Conservation (phyloP, 2,888 invertebrate genomes). For the Drepanosiphum platanoidis region DNA sequence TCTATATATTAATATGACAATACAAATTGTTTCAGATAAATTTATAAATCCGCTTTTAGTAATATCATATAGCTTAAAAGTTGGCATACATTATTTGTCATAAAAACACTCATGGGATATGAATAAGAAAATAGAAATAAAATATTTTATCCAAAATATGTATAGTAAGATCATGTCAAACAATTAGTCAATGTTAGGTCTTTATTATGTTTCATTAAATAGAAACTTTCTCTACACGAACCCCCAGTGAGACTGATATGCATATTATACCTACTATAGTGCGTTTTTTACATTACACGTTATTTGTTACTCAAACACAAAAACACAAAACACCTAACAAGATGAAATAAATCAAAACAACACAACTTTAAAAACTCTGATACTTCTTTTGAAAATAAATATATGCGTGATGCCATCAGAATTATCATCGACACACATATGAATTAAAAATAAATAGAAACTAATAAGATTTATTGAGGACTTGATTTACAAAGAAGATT, state of each 20-base stretch:
- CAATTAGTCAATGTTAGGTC: conserved; percentile 53
- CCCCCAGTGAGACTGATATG: conserved; percentile 26
- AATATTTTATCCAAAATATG: background rate
- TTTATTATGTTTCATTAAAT: conserved; percentile 48
- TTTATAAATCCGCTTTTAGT: too few relatives aligned
- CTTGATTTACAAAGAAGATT: background rate
- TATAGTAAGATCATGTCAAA: background rate
- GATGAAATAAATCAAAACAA: conserved; percentile 47
- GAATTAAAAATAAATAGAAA: background rate
- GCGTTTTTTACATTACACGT: background rate
- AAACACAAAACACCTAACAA: conserved; percentile 46
- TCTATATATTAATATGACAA: too few relatives aligned
- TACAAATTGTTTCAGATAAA: too few relatives aligned
- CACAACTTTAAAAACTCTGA: conserved; percentile 8
- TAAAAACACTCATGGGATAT: background rate
- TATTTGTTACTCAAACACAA: conserved; percentile 41
- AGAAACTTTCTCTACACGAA: conserved; percentile 46
- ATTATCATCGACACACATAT: background rate
- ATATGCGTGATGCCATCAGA: background rate
- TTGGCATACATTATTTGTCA: conserved; percentile 11
- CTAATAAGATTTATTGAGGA: background rate
- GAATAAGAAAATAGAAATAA: conserved; percentile 9
- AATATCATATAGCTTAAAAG: too few relatives aligned
- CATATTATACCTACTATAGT: conserved; percentile 42
- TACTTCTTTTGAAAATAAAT: background rate